A percentile compares a stretch with the other conserved stretches of the same genome.
Evolutionary conservation across 2,797 vertebrate species (phyloP).

Genomic region (Ctenosaura bakeri): DNA sequence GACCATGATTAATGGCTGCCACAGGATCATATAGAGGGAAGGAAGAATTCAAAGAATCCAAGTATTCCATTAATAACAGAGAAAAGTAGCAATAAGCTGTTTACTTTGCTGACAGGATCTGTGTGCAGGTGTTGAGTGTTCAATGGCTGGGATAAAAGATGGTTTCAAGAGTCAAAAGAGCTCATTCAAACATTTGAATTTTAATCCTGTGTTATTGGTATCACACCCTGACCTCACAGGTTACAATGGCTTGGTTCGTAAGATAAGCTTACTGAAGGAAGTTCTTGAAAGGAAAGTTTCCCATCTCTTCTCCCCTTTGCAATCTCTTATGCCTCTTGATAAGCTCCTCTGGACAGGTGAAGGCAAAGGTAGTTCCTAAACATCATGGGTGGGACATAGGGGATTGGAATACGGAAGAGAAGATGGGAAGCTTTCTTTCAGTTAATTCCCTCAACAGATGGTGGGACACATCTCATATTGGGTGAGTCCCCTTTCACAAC

Average conservation of each 20-base stretch:
- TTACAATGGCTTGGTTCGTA: conserved; percentile 31
- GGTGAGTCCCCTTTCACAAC: no score
- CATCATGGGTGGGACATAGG: neutral
- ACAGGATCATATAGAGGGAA: conserved; percentile 66
- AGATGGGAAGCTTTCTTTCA: neutral
- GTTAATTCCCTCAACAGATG: neutral
- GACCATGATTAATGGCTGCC: conserved; percentile 65
- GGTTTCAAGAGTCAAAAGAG: conserved; percentile 60
- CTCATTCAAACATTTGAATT: conserved; percentile 58
- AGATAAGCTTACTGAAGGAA: conserved; percentile 10
- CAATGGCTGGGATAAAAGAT: conserved; percentile 75
- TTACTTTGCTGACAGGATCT: conserved; percentile 73
- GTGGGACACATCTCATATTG: neutral
- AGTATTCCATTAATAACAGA: conserved; percentile 81
- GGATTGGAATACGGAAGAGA: neutral
- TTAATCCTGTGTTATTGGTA: conserved; percentile 51
- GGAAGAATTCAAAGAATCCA: conserved; percentile 77
- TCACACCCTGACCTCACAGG: conserved; percentile 57
- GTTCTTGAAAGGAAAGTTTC: neutral
- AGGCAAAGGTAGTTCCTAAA: neutral
- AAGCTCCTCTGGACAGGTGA: neutral
- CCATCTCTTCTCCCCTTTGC: neutral
- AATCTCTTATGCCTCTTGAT: neutral
- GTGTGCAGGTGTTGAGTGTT: conserved; percentile 77
- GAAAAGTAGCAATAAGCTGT: conserved; percentile 67